A percentile compares a stretch with the other conserved stretches of the same genome.
phyloP scores from a whole-genome alignment of 2,888 invertebrate genomes.

The Lasioglossum morio region DNA sequence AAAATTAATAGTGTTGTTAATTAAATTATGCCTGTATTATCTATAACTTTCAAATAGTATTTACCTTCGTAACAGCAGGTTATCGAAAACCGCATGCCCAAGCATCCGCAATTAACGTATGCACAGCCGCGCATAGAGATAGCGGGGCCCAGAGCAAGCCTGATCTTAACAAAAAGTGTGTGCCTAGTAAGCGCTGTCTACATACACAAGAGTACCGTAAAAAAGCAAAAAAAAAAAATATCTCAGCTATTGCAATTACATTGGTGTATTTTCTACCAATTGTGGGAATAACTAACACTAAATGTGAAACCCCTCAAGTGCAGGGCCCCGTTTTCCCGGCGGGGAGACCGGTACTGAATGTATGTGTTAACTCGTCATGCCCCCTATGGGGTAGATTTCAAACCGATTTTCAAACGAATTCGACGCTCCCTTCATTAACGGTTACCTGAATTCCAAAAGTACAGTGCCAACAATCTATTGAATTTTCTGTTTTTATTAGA shows the following conservation, averaged over 20 bases:
- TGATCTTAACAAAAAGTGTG: not conserved
- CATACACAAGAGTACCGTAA: not conserved
- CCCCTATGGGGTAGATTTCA: not conserved
- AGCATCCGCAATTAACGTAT: not conserved
- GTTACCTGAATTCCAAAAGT: not conserved
- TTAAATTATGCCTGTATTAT: not conserved
- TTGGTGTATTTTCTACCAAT: not conserved
- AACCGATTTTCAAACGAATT: conserved; percentile 7
- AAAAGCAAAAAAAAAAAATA: not conserved
- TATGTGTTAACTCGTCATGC: not conserved
- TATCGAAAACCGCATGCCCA: not conserved
- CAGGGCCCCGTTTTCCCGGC: not conserved
- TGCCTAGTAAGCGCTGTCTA: not conserved
- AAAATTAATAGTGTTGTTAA: not conserved
- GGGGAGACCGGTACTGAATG: not conserved
- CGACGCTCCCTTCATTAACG: not conserved
- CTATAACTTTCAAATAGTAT: not conserved
- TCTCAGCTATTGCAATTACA: not conserved
- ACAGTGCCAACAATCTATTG: not conserved
- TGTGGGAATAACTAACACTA: not conserved
- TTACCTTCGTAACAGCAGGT: not conserved
- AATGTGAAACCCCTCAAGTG: not conserved
- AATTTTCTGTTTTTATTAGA: not conserved
- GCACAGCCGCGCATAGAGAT: not conserved
- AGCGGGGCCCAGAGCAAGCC: not conserved